Percentiles rank a stretch among this genome's conserved stretches.
phyloP scores from a whole-genome alignment of 2,113 vertebrate genomes.

The Balaenoptera acutorostrata region DNA sequence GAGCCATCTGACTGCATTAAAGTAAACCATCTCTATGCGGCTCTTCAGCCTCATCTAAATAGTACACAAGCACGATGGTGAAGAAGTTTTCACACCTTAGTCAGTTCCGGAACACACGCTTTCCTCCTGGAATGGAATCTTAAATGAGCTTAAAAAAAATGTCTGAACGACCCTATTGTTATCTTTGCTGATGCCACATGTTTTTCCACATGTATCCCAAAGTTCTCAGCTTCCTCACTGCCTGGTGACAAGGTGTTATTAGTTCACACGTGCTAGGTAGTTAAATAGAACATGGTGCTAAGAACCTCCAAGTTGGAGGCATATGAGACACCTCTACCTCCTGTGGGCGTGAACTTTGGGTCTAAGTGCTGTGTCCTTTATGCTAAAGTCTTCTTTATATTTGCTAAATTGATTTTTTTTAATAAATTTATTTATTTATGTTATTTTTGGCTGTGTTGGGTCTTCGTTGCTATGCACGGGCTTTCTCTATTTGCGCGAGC shows the following conservation, averaged over 20 bases:
- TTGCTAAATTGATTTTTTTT: background rate
- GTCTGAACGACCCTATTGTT: background rate
- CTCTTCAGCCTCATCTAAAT: background rate
- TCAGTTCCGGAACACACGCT: background rate
- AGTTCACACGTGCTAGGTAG: background rate
- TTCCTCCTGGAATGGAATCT: background rate
- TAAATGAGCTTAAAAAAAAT: background rate
- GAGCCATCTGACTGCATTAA: background rate
- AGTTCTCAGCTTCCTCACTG: background rate
- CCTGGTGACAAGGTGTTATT: background rate
- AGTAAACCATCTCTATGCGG: background rate
- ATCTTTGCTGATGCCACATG: background rate
- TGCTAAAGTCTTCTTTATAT: background rate
- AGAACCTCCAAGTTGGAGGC: background rate
- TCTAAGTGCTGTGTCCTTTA: background rate
- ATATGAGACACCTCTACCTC: background rate
- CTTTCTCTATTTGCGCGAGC: too few species aligned
- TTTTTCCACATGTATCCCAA: background rate
- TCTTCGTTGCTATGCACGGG: too few species aligned
- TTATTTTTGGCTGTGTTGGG: too few species aligned
- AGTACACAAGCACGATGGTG: background rate
- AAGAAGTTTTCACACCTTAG: background rate
- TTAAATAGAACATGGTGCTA: background rate
- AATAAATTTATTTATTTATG: too few species aligned
- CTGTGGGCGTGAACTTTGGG: background rate